Percentiles rank a stretch among this genome's conserved stretches.
Conservation (phyloP, 2,888 invertebrate genomes). For the Drosophila greeni region DNA sequence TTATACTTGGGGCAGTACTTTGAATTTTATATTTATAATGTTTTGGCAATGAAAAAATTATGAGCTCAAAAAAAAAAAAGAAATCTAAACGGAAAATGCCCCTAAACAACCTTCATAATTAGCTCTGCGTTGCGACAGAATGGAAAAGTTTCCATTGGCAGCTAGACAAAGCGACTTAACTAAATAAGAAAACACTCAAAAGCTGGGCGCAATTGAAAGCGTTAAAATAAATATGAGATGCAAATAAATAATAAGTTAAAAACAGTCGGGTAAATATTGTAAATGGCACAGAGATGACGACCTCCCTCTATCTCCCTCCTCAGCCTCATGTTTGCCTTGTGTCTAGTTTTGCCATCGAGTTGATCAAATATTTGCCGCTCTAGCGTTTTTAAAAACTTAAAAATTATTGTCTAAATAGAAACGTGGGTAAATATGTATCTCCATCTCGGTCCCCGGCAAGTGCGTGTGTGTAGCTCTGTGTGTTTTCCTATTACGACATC, state of each 20-base stretch:
- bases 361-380: slow-evolving; percentile 60
- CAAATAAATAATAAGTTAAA: slow-evolving; percentile 50
- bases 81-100: slow-evolving; percentile 45
- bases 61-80: slow-evolving; percentile 64
- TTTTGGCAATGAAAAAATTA: slow-evolving; percentile 67
- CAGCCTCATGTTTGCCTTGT: slow-evolving; percentile 42
- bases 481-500: slow-evolving; percentile 46
- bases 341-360: slow-evolving; percentile 58
- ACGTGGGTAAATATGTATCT: slow-evolving; percentile 58
- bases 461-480: slow-evolving; percentile 25
- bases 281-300: slow-evolving; percentile 40
- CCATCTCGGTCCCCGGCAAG: slow-evolving; percentile 28
- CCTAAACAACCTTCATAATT: slow-evolving; percentile 11
- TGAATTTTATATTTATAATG: slow-evolving; percentile 71
- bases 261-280: slow-evolving; percentile 44
- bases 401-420: slow-evolving; percentile 68
- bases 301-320: slow-evolving; percentile 4
- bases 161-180: slow-evolving; percentile 49
- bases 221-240: slow-evolving; percentile 51
- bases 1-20: slow-evolving; percentile 57
- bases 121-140: slow-evolving; percentile 10
- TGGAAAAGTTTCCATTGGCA: slow-evolving; percentile 41
- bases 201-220: slow-evolving; percentile 27
- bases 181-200: slow-evolving; percentile 47
- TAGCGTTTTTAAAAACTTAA: slow-evolving; percentile 46